Conservation (phyloP, 2,888 invertebrate species). For the Globia sparganii region DNA sequence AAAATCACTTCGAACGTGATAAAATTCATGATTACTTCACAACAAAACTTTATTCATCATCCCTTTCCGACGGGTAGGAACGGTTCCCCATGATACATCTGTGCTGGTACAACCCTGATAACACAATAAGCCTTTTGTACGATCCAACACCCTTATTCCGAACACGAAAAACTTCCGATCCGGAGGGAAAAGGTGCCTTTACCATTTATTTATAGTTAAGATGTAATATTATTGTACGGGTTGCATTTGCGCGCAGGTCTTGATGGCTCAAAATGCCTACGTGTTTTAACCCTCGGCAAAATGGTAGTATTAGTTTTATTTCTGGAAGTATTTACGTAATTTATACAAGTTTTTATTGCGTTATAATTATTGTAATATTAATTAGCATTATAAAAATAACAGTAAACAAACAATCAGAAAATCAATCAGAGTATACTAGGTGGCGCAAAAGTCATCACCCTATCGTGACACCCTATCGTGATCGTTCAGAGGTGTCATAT, state of each 20-base stretch:
- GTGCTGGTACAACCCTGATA: conserved; percentile 49
- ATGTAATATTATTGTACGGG: conserved; percentile 8
- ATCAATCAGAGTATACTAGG: too few relatives aligned
- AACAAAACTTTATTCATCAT: conserved; percentile 33
- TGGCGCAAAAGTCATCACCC: too few relatives aligned
- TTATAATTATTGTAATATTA: not conserved
- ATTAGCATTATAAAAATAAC: not conserved
- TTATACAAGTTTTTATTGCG: not conserved
- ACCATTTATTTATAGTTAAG: conserved; percentile 35
- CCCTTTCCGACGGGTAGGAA: conserved; percentile 6
- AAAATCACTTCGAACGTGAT: not conserved
- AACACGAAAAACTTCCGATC: conserved; percentile 43
- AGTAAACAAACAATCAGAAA: not conserved
- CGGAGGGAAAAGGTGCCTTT: conserved; percentile 1
- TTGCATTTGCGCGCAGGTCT: conserved; percentile 15
- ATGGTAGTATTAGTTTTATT: conserved; percentile 24
- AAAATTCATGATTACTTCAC: conserved; percentile 32
- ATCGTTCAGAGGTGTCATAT: too few relatives aligned
- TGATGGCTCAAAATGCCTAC: conserved; percentile 18
- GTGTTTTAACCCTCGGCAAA: conserved; percentile 49
- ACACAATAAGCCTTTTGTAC: conserved; percentile 63
- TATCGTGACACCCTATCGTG: too few relatives aligned
- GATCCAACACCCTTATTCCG: conserved; percentile 47
- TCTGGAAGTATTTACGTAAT: conserved; percentile 1
- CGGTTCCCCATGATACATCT: conserved; percentile 33